Evolutionary conservation across 2,113 vertebrate genomes (phyloP).

Genomic region (Andinoacara biseriatus): DNA sequence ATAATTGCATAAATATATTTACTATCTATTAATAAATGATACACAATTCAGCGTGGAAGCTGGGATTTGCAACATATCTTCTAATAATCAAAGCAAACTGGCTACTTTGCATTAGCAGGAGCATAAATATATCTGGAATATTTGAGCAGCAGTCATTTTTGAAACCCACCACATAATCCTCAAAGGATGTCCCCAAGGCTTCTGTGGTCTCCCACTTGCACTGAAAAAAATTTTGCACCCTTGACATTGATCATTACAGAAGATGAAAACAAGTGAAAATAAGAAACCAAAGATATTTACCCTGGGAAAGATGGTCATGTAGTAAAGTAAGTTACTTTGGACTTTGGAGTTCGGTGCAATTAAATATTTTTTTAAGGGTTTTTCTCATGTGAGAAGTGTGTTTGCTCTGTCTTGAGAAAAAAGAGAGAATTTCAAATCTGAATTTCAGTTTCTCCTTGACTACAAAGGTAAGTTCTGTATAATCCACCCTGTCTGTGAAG

Average conservation of each 20-base stretch:
- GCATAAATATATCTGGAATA: not conserved
- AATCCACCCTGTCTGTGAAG: not conserved
- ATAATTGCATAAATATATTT: not conserved
- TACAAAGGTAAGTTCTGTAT: constrained; percentile 11
- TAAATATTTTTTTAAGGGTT: not conserved
- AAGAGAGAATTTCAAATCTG: not conserved
- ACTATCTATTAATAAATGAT: not conserved
- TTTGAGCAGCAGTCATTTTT: not conserved
- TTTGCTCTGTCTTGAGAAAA: not conserved
- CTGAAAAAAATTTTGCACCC: not conserved
- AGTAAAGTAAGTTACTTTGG: not conserved
- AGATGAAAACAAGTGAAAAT: not conserved
- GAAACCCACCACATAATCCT: not conserved
- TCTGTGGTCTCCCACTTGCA: not conserved
- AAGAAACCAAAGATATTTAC: not conserved
- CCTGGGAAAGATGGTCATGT: not conserved
- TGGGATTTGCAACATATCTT: not conserved
- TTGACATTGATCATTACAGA: not conserved
- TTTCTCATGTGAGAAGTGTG: not conserved
- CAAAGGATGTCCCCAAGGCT: not conserved
- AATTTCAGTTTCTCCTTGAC: not conserved
- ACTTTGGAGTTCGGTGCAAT: not conserved
- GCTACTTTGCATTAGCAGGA: not conserved
- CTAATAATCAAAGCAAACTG: not conserved
- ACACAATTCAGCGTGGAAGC: not conserved